phyloP scores from a whole-genome alignment of 2,888 invertebrate species.

The Caenorhabditis angaria region DNA sequence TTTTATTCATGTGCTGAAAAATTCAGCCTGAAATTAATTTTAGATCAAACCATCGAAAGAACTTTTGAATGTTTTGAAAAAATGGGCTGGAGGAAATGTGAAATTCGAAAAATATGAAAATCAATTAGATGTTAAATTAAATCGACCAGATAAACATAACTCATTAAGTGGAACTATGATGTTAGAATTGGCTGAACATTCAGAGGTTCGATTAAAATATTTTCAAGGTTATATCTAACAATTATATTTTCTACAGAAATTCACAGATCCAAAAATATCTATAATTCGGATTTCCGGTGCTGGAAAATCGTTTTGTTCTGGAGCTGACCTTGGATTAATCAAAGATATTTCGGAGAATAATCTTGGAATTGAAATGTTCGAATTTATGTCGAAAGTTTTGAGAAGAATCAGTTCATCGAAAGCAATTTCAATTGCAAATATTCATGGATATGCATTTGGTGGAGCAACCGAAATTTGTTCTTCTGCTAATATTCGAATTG shows the following conservation, averaged over 20 bases:
- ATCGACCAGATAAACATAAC: constrained; percentile 52
- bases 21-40: too few relatives aligned
- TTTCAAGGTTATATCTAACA: neutral
- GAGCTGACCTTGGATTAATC: constrained; percentile 51
- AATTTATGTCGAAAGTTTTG: constrained; percentile 46
- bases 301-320: constrained; percentile 50
- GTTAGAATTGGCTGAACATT: constrained; percentile 33
- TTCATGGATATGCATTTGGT: constrained; percentile 50
- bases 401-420: constrained; percentile 22
- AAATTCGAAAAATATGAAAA: neutral
- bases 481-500: constrained; percentile 49
- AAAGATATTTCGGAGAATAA: constrained; percentile 38
- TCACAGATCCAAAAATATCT: constrained; percentile 14
- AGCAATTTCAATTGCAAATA: constrained; percentile 42
- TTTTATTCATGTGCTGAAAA: constrained; percentile 20
- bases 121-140: constrained; percentile 34
- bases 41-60: neutral
- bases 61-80: neutral
- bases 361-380: constrained; percentile 46
- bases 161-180: constrained; percentile 52
- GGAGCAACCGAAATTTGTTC: constrained; percentile 54
- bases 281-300: constrained; percentile 42
- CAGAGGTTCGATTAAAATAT: constrained; percentile 11
- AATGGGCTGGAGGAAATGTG: neutral
- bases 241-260: constrained; percentile 12